These are phyloP conservation scores for Hycleus phaleratus DNA, from an alignment of 1,140 invertebrate species.

Conservation along the genomic window DNA sequence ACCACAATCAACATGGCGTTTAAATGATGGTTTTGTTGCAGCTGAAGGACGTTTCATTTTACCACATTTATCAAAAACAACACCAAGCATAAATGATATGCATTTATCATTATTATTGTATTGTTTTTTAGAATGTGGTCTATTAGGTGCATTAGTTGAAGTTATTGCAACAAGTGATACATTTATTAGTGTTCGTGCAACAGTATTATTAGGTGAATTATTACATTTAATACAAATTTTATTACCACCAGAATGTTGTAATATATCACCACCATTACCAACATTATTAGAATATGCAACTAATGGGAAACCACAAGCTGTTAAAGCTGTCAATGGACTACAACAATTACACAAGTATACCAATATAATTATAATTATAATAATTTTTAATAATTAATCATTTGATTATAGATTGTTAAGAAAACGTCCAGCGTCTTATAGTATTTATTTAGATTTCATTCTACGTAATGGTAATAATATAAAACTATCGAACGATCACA, in stretches of 20 bases:
- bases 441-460: constrained; percentile 77
- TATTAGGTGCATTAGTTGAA: constrained; percentile 83
- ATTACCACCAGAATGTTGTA: constrained; percentile 75
- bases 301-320: constrained; percentile 66
- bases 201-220: constrained; percentile 78
- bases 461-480: constrained; percentile 31
- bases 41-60: constrained; percentile 77
- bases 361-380: neutral
- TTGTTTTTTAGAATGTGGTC: constrained; percentile 76
- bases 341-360: constrained; percentile 59
- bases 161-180: constrained; percentile 84
- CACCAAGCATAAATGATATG: constrained; percentile 85
- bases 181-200: constrained; percentile 82
- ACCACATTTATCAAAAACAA: constrained; percentile 70
- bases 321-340: constrained; percentile 72
- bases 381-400: neutral
- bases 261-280: constrained; percentile 73
- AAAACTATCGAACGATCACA: constrained; percentile 20
- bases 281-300: constrained; percentile 70
- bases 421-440: constrained; percentile 65
- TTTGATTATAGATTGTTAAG: constrained; percentile 54
- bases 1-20: constrained; percentile 72
- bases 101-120: constrained; percentile 84
- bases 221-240: constrained; percentile 77
- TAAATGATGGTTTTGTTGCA: constrained; percentile 87